Evolutionary conservation across 2,113 vertebrate species (phyloP).

Genomic region (Dipodomys ordii): DNA sequence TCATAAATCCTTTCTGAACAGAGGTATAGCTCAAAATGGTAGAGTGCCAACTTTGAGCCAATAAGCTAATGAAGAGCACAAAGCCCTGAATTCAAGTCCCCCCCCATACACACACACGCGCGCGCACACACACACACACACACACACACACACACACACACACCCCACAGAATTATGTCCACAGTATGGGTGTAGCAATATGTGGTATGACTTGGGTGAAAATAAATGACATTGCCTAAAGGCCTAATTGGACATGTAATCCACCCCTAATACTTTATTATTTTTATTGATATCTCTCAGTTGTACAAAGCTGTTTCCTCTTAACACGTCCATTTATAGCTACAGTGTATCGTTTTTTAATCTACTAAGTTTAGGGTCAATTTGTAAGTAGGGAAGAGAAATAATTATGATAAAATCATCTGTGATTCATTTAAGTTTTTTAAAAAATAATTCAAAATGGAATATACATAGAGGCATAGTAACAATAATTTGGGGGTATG

Average conservation of each 20-base stretch:
- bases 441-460: not conserved
- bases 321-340: too few species aligned
- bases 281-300: too few species aligned
- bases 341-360: too few species aligned
- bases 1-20: not conserved
- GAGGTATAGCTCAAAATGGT: too few species aligned
- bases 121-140: too few species aligned
- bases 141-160: too few species aligned
- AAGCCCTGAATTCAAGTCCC: too few species aligned
- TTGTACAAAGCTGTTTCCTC: too few species aligned
- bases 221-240: not conserved
- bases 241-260: not conserved
- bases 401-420: not conserved
- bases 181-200: not conserved
- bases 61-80: too few species aligned
- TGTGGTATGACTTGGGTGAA: not conserved
- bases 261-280: not conserved
- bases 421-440: not conserved
- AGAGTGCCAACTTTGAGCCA: too few species aligned
- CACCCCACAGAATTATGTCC: not conserved
- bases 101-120: too few species aligned
- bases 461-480: not conserved
- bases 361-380: not conserved
- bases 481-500: not conserved
- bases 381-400: slow-evolving; percentile 6